Conservation (phyloP, 2,797 vertebrate genomes). For the Smutsia gigantea region DNA sequence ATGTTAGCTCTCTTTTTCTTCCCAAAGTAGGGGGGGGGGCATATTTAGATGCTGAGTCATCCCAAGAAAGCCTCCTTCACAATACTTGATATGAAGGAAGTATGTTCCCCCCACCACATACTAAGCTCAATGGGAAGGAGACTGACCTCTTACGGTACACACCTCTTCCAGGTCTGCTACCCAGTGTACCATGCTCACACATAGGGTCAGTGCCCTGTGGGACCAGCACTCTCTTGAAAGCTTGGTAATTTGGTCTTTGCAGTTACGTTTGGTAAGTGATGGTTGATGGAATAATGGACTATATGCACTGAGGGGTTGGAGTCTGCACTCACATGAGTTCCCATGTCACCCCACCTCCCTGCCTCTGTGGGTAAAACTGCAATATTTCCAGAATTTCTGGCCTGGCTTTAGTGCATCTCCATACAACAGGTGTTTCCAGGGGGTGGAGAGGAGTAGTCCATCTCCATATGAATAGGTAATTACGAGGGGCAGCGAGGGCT, state of each 20-base stretch:
- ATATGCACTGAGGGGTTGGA: no score
- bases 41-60: neutral
- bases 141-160: neutral
- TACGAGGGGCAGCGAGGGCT: no score
- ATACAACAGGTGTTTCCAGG: no score
- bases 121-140: neutral
- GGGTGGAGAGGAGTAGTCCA: no score
- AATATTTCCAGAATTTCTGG: no score
- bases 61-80: neutral
- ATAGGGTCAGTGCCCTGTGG: rapidly evolving
- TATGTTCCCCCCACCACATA: neutral
- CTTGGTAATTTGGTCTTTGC: neutral
- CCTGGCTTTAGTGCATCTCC: no score
- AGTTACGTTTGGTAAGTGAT: neutral
- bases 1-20: neutral
- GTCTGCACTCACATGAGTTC: neutral
- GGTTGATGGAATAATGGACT: neutral
- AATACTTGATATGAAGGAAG: neutral
- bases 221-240: neutral
- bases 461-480: no score
- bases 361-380: no score
- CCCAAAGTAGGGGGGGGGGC: neutral
- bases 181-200: rapidly evolving
- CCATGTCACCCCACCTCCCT: rapidly evolving
- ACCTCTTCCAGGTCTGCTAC: no score